A percentile compares a stretch with the other conserved stretches of the same genome.
phyloP scores from a whole-genome alignment of 2,797 vertebrate genomes.

The Cynodonichthys magdalenae region DNA sequence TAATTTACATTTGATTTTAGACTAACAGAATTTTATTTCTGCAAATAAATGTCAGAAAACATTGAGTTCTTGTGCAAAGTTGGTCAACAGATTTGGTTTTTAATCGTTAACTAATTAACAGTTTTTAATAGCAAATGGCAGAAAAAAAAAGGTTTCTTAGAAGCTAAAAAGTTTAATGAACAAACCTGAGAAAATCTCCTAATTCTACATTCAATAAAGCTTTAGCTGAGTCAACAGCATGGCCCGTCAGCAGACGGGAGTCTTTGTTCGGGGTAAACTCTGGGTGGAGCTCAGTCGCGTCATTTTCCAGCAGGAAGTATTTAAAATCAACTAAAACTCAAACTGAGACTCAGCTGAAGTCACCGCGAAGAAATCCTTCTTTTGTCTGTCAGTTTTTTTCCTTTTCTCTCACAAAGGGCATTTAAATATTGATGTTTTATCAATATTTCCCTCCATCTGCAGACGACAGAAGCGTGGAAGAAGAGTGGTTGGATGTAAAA shows the following conservation, averaged over 20 bases:
- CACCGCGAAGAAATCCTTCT: neutral
- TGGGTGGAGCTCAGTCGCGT: neutral
- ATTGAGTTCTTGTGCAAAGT: neutral
- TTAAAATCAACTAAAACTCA: neutral
- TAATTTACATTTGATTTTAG: too few species aligned
- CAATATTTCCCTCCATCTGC: too few species aligned
- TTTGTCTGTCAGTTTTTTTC: neutral
- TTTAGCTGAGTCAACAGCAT: neutral
- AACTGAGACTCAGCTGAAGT: neutral
- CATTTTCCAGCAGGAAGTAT: constrained; percentile 1
- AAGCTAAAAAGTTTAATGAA: constrained; percentile 6
- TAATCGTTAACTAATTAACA: neutral
- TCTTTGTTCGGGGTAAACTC: constrained; percentile 3
- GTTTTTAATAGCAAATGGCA: neutral
- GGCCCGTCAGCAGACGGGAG: neutral
- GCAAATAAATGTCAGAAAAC: neutral
- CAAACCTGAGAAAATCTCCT: constrained; percentile 2
- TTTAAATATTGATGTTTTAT: neutral
- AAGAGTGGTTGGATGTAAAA: too few species aligned
- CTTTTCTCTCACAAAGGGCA: neutral
- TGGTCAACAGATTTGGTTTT: neutral
- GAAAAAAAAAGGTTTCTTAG: neutral
- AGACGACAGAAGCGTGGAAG: too few species aligned
- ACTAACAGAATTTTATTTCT: too few species aligned
- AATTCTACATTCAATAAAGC: neutral